Percentiles rank a stretch among this genome's conserved stretches.
phyloP scores from a whole-genome alignment of 2,113 vertebrate species.

The Eclectus roratus region DNA sequence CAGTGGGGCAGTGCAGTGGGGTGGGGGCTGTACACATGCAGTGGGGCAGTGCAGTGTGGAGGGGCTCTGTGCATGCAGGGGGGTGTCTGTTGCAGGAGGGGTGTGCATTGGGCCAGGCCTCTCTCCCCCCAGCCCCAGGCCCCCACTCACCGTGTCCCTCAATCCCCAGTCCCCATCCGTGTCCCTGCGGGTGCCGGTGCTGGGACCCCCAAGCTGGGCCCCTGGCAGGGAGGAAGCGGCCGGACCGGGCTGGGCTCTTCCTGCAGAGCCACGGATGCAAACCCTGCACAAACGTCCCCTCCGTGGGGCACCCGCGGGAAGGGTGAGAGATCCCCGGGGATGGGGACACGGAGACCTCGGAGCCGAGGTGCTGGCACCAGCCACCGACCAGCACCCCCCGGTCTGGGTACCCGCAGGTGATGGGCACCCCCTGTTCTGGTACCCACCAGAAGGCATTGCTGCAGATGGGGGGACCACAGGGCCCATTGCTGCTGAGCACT shows the following conservation, averaged over 20 bases:
- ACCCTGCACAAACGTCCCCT: not conserved
- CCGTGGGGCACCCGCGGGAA: not conserved
- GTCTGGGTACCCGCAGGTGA: not conserved
- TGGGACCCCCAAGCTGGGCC: fast-evolving
- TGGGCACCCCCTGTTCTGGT: not conserved
- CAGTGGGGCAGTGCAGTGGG: too few species aligned
- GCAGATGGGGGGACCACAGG: fast-evolving
- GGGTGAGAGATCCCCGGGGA: fast-evolving
- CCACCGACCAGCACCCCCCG: not conserved
- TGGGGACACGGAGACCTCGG: fast-evolving
- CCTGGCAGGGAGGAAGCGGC: not conserved
- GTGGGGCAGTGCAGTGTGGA: not conserved
- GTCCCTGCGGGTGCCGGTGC: fast-evolving
- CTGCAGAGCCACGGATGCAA: slow-evolving; percentile 27
- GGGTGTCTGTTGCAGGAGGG: too few species aligned
- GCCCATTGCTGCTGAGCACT: not conserved
- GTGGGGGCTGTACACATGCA: too few species aligned
- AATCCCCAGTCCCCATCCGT: not conserved
- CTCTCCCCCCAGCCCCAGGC: not conserved
- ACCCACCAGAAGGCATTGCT: fast-evolving
- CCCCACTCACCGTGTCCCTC: not conserved
- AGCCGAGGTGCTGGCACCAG: not conserved
- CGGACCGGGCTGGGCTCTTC: not conserved
- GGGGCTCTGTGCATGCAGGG: not conserved
- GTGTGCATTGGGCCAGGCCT: not conserved